Percentiles rank a stretch among this genome's conserved stretches.
These are phyloP conservation scores for Vanessa cardui DNA, from an alignment of 2,888 invertebrate species.

Conservation along the genomic window DNA sequence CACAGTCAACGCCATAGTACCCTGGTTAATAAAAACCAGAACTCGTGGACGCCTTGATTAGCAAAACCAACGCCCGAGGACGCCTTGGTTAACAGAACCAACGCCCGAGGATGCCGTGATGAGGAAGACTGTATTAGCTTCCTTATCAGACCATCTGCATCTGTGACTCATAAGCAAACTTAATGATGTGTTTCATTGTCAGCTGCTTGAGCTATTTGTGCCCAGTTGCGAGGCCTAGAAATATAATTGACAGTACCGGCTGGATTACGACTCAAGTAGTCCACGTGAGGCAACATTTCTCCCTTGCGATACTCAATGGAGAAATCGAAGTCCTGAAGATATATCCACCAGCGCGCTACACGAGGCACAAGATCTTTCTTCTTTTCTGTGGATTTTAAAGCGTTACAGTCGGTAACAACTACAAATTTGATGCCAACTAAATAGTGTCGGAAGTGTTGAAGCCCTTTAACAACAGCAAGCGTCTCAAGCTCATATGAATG, in stretches of 20 bases:
- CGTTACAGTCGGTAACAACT: conserved; percentile 49
- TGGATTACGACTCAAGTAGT: conserved; percentile 32
- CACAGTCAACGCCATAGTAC: not conserved
- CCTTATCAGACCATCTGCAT: conserved; percentile 5
- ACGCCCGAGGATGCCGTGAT: conserved; percentile 4
- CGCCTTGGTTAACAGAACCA: conserved; percentile 6
- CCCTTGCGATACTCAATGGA: conserved; percentile 41
- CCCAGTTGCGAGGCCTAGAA: conserved; percentile 5
- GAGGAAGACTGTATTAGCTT: conserved; percentile 1
- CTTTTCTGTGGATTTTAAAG: conserved; percentile 44
- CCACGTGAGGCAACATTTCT: conserved; percentile 45
- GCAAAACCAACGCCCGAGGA: conserved; percentile 3
- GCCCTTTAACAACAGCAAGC: conserved; percentile 39
- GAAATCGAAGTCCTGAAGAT: conserved; percentile 44
- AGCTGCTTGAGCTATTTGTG: too few relatives aligned
- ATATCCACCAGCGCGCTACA: conserved; percentile 46
- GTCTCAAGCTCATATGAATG: conserved; percentile 41
- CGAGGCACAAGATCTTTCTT: conserved; percentile 49
- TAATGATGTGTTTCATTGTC: not conserved
- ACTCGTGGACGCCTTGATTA: conserved; percentile 5
- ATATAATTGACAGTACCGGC: conserved; percentile 41
- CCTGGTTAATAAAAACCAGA: conserved; percentile 2
- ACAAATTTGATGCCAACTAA: conserved; percentile 23
- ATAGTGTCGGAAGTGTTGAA: conserved; percentile 33
- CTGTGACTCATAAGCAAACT: conserved; percentile 3